Evolutionary conservation across 1,140 invertebrate species (phyloP), one percentile per base, ranked within the genome.

Genomic region (Macrocentrus cingulum): DNA sequence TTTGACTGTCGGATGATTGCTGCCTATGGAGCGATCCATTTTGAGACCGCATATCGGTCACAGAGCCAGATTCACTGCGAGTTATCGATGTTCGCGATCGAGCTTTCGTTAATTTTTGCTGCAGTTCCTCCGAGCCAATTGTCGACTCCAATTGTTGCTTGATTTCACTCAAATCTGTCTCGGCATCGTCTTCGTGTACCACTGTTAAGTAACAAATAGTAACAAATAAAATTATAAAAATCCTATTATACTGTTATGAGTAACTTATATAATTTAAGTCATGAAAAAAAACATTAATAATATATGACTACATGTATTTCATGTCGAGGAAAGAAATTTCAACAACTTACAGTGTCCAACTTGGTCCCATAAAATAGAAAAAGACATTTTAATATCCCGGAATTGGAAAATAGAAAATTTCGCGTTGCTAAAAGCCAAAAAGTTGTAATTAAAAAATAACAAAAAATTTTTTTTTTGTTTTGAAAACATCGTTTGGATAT

Each of bases 131-230:
- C 1, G 76, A 71, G 20, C 88, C 86, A 1, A 87, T 78, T 53
- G 85, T 87, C 39, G 76, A 84, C 65, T 88, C 87, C 13, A 92
- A 76, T 58, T 89, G 87, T 56, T 87, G 84, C 72, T 91, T 90
- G 29, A 92, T 84, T 71, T 88, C 88, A 58, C 87, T 82, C 37
- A 91, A 76, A 76, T 91, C 89, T 83, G 68, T 69, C 50, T 74
- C 69, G 2, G 68, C 72, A 55, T 67, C 75, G 9, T 76, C 73
- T 52, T 78, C 74, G 44, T 71, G 62, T 62, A 66, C 67, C 48
- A 78, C 76, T 68, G 64, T 71, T 69, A 39, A 22, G 36, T 41
- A 49, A 44, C 18, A 49, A 45, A 53, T 18, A 34, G 19, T 25
- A 46, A 11, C 18, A 36, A 13, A 49, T 32, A 13, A 41, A 42